Evolutionary conservation across 1,140 invertebrate species (phyloP), one percentile per base, ranked within the genome.

Genomic region (Thereuonema tuberculata): DNA sequence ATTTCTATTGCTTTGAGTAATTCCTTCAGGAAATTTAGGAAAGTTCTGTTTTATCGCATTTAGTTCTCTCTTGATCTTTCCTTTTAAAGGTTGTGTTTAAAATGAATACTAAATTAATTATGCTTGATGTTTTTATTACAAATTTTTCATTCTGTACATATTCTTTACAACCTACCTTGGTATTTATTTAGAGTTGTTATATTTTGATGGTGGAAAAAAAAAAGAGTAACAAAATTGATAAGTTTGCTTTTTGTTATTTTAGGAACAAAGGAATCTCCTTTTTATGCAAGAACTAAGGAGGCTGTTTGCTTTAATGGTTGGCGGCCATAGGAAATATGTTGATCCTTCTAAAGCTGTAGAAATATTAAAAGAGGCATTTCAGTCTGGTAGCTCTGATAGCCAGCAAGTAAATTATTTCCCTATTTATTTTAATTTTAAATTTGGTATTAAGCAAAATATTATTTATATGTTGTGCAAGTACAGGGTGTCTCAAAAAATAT

Each of bases 341-440:
- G 75, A 77, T 66, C 77, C 77, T 2, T 74, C 72, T 27, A 70
- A 71, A 59, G 71, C 74, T 58, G 71, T 78, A 20, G 71, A 76
- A 57, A 74, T 77, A 48, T 67, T 78, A 43, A 74, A 73, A 59
- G 74, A 73, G 63, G 72, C 72, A 9, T 76, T 74, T 60, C 66
- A 69, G n/a, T 65, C 23, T 57, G 66, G 61, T 56, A 64, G 68
- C 17, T 65, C 64, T 26, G 71, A 75, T 62, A 71, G 68, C 48
- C 74, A 75, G 62, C 74, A 75, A 68, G 73, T 74, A 61, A 56
- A 14, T 17, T 55, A 21, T 56, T 24, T 24, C n/a, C 20, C 15
- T 21, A 1, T 57, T 21, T 43, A 29, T 61, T 62, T 58, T 12
- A 26, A 17, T 58, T 62, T 20, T 64, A 12, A 43, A 12, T 43